These are phyloP conservation scores for Pentalonia nigronervosa DNA, from an alignment of 1,140 invertebrate genomes.

Conservation along the genomic window DNA sequence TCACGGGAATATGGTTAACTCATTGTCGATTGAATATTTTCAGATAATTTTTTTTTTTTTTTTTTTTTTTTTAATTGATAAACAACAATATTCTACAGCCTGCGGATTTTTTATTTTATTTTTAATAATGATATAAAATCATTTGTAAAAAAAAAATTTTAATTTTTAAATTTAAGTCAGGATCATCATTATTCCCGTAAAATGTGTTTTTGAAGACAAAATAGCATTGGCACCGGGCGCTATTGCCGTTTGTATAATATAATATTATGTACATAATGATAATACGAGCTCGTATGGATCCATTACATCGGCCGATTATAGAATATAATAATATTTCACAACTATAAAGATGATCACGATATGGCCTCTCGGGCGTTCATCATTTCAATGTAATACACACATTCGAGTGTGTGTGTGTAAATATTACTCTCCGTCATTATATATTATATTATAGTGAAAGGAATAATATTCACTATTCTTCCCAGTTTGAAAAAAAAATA, in stretches of 20 bases:
- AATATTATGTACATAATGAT: neutral
- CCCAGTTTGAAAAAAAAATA: constrained; percentile 47
- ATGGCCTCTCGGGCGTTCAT: constrained; percentile 47
- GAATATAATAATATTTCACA: constrained; percentile 40
- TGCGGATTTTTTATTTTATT: too few species aligned
- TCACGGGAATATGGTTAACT: too few species aligned
- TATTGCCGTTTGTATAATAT: neutral
- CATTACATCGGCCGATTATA: constrained; percentile 29
- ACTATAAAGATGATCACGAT: constrained; percentile 57
- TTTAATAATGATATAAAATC: too few species aligned
- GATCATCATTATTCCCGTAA: too few species aligned
- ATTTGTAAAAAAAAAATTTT: too few species aligned
- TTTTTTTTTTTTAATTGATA: too few species aligned
- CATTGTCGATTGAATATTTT: too few species aligned
- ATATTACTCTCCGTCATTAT: constrained; percentile 29
- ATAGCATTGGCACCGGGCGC: too few species aligned
- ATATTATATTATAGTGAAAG: constrained; percentile 42
- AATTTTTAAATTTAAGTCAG: too few species aligned
- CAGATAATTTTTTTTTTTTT: too few species aligned
- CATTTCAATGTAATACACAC: constrained; percentile 41
- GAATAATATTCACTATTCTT: constrained; percentile 42
- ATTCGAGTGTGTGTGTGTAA: neutral
- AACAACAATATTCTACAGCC: too few species aligned
- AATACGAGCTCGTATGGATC: neutral
- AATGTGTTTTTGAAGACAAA: too few species aligned